A percentile compares a stretch with the other conserved stretches of the same genome.
Conservation (phyloP, 2,113 vertebrate genomes). For the Corydoras sp. region DNA sequence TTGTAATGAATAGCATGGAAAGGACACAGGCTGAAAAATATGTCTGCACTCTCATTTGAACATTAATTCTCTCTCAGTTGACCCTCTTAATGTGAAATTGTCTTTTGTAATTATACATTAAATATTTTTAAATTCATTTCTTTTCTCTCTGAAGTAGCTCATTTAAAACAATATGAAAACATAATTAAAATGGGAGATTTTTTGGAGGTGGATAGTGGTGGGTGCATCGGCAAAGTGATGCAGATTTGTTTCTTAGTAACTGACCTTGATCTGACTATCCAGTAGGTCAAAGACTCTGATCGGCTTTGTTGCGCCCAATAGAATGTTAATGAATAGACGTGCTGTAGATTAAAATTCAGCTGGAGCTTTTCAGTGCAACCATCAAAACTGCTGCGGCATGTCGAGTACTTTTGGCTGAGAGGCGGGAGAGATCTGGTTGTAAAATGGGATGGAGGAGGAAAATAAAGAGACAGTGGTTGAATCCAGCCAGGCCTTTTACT, state of each 20-base stretch:
- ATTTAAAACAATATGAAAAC: conserved; percentile 59
- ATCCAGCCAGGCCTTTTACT: conserved; percentile 48
- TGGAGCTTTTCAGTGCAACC: conserved; percentile 55
- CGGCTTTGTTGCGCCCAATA: conserved; percentile 61
- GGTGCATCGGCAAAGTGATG: conserved; percentile 53
- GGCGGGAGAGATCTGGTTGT: conserved; percentile 51
- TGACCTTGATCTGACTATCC: conserved; percentile 68
- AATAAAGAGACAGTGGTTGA: conserved; percentile 26
- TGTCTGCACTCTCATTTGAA: not conserved
- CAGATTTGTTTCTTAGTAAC: conserved; percentile 70
- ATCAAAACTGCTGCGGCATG: conserved; percentile 62
- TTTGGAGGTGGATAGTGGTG: conserved; percentile 25
- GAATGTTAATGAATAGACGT: conserved; percentile 71
- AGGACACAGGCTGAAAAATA: no score
- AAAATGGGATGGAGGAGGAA: conserved; percentile 29
- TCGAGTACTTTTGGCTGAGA: conserved; percentile 63
- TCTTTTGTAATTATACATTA: no score
- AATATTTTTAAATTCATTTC: no score
- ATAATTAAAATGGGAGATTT: conserved; percentile 45
- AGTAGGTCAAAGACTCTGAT: conserved; percentile 64
- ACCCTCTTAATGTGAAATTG: no score
- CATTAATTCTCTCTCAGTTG: no score
- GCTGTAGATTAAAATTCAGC: conserved; percentile 63
- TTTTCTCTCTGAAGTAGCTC: conserved; percentile 48
- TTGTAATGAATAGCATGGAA: no score